Percentiles rank a stretch among this genome's conserved stretches.
These are phyloP conservation scores for Cantharis rustica DNA, from an alignment of 2,888 invertebrate genomes.

Conservation along the genomic window DNA sequence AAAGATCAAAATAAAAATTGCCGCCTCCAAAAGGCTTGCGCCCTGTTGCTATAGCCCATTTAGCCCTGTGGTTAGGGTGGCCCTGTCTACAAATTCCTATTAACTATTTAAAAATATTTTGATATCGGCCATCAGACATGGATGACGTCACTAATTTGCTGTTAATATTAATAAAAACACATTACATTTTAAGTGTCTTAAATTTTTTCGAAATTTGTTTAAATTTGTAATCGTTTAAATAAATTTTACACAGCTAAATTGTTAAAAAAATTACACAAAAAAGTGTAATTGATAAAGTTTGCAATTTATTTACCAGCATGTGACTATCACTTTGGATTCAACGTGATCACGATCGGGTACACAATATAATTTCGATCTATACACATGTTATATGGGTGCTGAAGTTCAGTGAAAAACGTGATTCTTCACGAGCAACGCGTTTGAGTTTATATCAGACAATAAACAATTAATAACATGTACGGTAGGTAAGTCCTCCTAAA, in stretches of 20 bases:
- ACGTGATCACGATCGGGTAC: background rate
- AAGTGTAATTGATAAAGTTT: background rate
- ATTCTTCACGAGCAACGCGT: background rate
- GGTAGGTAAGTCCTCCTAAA: background rate
- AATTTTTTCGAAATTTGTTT: too few relatives aligned
- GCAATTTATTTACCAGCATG: background rate
- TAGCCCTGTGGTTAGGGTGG: too few relatives aligned
- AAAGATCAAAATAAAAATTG: too few relatives aligned
- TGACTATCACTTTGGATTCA: background rate
- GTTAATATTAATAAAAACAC: too few relatives aligned
- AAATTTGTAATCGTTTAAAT: background rate
- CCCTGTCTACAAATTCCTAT: too few relatives aligned
- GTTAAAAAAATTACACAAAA: background rate
- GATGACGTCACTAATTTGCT: too few relatives aligned
- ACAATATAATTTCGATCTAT: background rate
- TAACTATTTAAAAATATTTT: too few relatives aligned
- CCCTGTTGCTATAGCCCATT: too few relatives aligned
- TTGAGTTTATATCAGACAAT: background rate
- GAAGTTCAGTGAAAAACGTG: background rate
- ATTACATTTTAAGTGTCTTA: too few relatives aligned
- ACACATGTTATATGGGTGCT: background rate
- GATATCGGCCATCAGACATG: too few relatives aligned
- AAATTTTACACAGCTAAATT: background rate
- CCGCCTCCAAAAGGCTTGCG: too few relatives aligned
- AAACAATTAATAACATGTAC: background rate